These are phyloP conservation scores for Calcarius ornatus DNA, from an alignment of 2,113 vertebrate species.

Conservation along the genomic window DNA sequence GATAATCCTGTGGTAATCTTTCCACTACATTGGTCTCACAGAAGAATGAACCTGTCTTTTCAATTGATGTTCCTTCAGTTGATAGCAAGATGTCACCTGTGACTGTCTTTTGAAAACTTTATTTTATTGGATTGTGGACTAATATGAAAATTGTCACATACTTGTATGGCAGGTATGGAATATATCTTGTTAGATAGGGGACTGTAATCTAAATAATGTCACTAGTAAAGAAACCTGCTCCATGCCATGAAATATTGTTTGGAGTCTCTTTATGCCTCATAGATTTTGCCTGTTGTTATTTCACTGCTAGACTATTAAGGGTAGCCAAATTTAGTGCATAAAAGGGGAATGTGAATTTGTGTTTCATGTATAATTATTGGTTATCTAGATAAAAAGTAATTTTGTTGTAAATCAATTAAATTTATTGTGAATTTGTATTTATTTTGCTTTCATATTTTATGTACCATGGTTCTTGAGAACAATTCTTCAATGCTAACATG, in stretches of 20 bases:
- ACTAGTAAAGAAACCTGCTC: neutral
- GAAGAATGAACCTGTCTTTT: neutral
- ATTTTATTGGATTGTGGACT: neutral
- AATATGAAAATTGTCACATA: neutral
- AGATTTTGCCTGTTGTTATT: neutral
- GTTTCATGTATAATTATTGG: neutral
- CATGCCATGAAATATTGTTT: neutral
- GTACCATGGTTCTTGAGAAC: neutral
- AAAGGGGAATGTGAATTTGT: neutral
- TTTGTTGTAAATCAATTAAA: neutral
- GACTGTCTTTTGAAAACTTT: neutral
- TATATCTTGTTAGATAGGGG: neutral
- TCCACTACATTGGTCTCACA: neutral
- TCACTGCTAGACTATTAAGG: neutral
- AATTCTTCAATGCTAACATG: neutral
- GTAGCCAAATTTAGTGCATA: fast-evolving
- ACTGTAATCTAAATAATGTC: neutral
- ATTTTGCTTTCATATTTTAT: neutral
- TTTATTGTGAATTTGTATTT: neutral
- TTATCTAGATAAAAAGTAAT: neutral
- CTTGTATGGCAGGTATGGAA: neutral
- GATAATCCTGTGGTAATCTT: neutral
- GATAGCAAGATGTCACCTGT: neutral
- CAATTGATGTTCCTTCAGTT: neutral
- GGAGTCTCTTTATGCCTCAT: neutral